phyloP scores from a whole-genome alignment of 2,113 vertebrate genomes.

The Glaucomys volans region DNA sequence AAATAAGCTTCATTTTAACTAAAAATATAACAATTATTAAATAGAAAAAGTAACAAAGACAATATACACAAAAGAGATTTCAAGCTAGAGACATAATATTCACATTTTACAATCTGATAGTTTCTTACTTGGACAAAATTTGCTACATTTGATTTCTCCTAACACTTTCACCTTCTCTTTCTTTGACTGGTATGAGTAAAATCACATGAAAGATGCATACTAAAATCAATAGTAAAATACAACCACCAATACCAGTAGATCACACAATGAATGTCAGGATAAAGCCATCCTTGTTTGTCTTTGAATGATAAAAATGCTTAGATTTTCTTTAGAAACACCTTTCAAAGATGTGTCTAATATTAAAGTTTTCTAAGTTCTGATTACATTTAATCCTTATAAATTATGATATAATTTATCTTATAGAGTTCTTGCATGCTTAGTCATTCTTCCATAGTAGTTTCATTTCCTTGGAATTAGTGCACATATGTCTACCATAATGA shows the following conservation, averaged over 20 bases:
- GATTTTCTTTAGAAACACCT: neutral
- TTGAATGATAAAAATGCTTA: neutral
- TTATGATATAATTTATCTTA: neutral
- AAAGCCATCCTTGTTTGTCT: neutral
- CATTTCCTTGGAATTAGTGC: neutral
- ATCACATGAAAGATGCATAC: neutral
- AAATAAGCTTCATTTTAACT: neutral
- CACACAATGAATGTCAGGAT: neutral
- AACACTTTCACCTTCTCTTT: neutral
- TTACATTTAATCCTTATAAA: neutral
- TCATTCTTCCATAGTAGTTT: neutral
- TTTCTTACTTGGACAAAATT: neutral
- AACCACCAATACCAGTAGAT: neutral
- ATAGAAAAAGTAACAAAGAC: neutral
- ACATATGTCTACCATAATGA: neutral
- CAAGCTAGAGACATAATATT: neutral
- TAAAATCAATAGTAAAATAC: neutral
- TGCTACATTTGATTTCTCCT: conserved; percentile 4
- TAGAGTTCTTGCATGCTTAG: neutral
- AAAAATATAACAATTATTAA: neutral
- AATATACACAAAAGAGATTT: neutral
- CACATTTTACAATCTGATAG: neutral
- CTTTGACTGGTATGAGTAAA: neutral
- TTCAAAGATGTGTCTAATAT: neutral
- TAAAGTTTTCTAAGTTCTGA: neutral